A percentile compares a stretch with the other conserved stretches of the same genome.
Evolutionary conservation across 2,797 vertebrate genomes (phyloP).

Genomic region (Malurus leucopterus): DNA sequence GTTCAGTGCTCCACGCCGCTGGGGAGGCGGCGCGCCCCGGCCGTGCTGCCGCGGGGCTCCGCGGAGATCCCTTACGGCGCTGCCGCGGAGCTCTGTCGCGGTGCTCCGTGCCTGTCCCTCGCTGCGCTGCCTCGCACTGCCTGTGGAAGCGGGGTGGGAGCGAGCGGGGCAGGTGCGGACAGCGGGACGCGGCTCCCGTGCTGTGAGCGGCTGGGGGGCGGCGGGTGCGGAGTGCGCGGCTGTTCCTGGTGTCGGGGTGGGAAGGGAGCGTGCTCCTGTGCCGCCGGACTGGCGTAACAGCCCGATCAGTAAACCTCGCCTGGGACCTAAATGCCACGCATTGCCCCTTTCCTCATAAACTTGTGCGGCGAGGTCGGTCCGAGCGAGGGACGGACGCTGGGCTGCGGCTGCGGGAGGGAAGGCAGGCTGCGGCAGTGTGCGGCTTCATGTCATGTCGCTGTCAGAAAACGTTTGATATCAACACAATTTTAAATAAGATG

Average conservation of each 20-base stretch:
- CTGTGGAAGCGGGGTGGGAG: not conserved
- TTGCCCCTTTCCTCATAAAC: not conserved
- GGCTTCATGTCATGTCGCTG: not conserved
- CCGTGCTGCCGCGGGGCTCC: not conserved
- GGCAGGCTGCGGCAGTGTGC: not conserved
- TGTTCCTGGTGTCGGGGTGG: not conserved
- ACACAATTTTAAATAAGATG: not conserved
- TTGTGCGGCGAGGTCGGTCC: not conserved
- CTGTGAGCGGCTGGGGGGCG: no score
- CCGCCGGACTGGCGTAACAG: rapidly evolving
- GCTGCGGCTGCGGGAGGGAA: not conserved
- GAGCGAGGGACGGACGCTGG: not conserved
- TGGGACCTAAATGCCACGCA: rapidly evolving
- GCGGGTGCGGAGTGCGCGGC: not conserved
- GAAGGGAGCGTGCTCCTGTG: not conserved
- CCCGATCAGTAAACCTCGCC: rapidly evolving
- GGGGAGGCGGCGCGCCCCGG: not conserved
- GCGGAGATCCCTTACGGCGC: not conserved
- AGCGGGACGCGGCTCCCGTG: not conserved
- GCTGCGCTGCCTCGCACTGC: not conserved
- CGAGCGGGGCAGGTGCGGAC: not conserved
- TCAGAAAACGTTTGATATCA: not conserved
- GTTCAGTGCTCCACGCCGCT: not conserved
- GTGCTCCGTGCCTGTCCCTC: not conserved
- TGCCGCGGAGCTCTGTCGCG: not conserved